Evolutionary conservation across 1,140 invertebrate genomes (phyloP), one percentile per base, ranked within the genome.

Genomic region (Papilio helenus): DNA sequence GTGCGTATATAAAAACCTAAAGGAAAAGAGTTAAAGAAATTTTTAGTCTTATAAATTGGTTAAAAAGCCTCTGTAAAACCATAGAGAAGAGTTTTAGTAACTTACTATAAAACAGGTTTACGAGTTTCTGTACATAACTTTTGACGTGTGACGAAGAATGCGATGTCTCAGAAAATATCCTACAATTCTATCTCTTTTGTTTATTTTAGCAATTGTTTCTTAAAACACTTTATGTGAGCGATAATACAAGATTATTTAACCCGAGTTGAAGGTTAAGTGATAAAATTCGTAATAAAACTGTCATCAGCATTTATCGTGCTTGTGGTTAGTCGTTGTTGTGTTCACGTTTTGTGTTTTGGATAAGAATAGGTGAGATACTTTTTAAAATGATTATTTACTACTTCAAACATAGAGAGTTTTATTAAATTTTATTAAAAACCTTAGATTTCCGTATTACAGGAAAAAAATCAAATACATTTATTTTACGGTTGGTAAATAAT

Each of bases 261-360:
- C 49, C 34, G 16, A 76, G 74, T 58, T 76, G 51, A 76, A 61
- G 74, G 74, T 76, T 76, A 58, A 61, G 14, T 58, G 74, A 76
- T 76, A 76, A 76, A 18, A 39, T 58, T 39, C 29, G 18, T 61
- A 39, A 42, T 42, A 58, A 73, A 46, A 26, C 14, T 42, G 51
- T 58, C 49, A 76, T 14, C 20, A 65, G 29, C 23, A 65, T 26
- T 29, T 65, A 65, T 65, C 61, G 12, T 29, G 26, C 9, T 14
- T 12, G 23, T 12, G 46, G 42, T 44, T 51, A 51, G 73, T 51
- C 46, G 73, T 7, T 29, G 46, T 29, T 26, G 9, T 55, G 44
- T 51, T 26, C 16, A 51, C 49, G 73, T 73, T 20, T 18, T 23
- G 72, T 73, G 39, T 73, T n/a, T 29, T 9, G 12, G 20, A 49